A percentile compares a stretch with the other conserved stretches of the same genome.
These are phyloP conservation scores for Zelleria hepariella DNA, from an alignment of 2,888 invertebrate genomes.

Conservation along the genomic window DNA sequence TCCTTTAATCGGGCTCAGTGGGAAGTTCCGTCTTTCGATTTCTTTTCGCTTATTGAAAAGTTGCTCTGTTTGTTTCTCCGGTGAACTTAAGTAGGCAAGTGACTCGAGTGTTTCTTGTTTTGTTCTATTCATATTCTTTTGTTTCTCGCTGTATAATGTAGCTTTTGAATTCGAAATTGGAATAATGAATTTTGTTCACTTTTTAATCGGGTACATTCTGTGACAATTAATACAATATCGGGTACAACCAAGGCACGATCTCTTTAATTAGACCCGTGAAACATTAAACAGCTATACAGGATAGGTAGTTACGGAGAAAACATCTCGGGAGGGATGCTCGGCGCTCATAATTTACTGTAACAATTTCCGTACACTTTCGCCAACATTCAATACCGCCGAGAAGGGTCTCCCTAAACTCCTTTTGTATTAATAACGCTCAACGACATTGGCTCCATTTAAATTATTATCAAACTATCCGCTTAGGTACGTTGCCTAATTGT, in stretches of 20 bases:
- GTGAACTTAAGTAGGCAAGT: background rate
- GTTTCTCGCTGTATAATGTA: too few species aligned
- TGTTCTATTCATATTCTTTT: background rate
- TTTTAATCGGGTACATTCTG: background rate
- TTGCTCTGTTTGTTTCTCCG: conserved; percentile 38
- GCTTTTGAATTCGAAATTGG: background rate
- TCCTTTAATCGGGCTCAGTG: conserved; percentile 47
- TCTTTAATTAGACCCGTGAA: conserved; percentile 36
- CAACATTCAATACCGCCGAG: conserved; percentile 48
- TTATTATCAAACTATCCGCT: conserved; percentile 56
- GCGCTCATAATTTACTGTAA: conserved; percentile 50
- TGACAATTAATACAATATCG: background rate
- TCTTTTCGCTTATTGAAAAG: conserved; percentile 44
- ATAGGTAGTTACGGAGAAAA: conserved; percentile 23
- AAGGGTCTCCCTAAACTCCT: conserved; percentile 34
- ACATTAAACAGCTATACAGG: conserved; percentile 44
- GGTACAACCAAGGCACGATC: conserved; percentile 24
- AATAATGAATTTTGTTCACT: background rate
- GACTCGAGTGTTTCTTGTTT: background rate
- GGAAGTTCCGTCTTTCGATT: conserved; percentile 44
- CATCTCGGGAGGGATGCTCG: conserved; percentile 9
- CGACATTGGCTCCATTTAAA: conserved; percentile 52
- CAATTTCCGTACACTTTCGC: conserved; percentile 36
- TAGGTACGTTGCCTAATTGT: conserved; percentile 42
- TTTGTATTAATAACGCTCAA: conserved; percentile 43